phyloP scores from a whole-genome alignment of 2,113 vertebrate genomes.

The Dicaeum eximium region DNA sequence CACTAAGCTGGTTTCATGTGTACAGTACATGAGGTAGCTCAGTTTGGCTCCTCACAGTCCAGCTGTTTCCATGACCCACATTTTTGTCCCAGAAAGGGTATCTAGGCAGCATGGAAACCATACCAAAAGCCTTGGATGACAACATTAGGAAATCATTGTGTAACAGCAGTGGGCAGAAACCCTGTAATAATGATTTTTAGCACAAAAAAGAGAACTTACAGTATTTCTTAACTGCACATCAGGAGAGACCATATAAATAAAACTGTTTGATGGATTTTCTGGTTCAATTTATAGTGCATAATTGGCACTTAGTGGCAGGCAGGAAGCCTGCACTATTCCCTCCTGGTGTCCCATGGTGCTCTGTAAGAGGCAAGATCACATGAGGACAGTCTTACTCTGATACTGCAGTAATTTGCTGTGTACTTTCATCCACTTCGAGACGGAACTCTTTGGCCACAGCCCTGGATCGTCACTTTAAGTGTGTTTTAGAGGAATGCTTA shows the following conservation, averaged over 20 bases:
- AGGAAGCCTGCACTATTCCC: neutral
- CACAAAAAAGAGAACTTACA: neutral
- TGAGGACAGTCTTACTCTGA: neutral
- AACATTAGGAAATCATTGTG: neutral
- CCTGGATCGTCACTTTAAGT: neutral
- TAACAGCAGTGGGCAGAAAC: neutral
- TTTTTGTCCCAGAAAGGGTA: neutral
- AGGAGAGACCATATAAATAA: neutral
- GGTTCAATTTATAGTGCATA: neutral
- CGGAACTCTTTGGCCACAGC: neutral
- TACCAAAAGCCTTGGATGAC: neutral
- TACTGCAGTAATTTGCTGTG: neutral
- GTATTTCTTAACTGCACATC: neutral
- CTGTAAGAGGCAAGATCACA: neutral
- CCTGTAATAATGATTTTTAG: neutral
- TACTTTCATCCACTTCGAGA: neutral
- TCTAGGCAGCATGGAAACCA: neutral
- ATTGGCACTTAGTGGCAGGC: neutral
- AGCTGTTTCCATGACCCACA: neutral
- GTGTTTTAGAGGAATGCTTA: neutral
- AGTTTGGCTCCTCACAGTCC: neutral
- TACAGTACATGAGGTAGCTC: neutral
- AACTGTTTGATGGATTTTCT: neutral
- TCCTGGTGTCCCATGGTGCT: fast-evolving
- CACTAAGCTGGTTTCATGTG: neutral